Base-by-base conservation (phyloP, 2,888 invertebrate genomes). In the Drosophila greeni region DNA sequence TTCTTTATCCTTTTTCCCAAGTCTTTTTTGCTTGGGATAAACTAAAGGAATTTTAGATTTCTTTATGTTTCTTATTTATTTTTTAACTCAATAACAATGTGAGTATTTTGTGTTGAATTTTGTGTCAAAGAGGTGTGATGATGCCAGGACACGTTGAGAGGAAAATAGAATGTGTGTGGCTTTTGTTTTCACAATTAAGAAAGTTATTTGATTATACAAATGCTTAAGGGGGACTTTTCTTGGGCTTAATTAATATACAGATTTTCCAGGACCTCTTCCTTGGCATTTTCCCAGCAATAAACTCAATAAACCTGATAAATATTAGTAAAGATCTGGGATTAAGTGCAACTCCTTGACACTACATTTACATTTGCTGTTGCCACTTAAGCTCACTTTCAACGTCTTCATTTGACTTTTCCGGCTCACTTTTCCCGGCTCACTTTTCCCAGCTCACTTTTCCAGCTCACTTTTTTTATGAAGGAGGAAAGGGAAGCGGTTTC, bases 401-500 rank as follows among this genome's bases (percentile, higher is more conserved):
- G 5, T 37, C 58, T 39, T 40, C 31, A 58, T 57, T 39, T 14
- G 57, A 57, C 39, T 47, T 73, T 55, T 73, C 82, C 71, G 29
- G 59, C 71, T 31, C 29, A 33, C 39, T 57, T 31, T 23, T n/a
- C n/a, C n/a, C n/a, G n/a, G n/a, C n/a, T n/a, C n/a, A n/a, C n/a
- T n/a, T n/a, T n/a, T n/a, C n/a, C n/a, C n/a, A n/a, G n/a, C n/a
- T n/a, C n/a, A n/a, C n/a, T n/a, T n/a, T n/a, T n/a, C n/a, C n/a
- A n/a, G n/a, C n/a, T n/a, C n/a, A n/a, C n/a, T n/a, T n/a, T n/a
- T n/a, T n/a, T n/a, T n/a, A n/a, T n/a, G n/a, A n/a, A n/a, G n/a
- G n/a, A n/a, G n/a, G n/a, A n/a, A n/a, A n/a, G n/a, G n/a, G n/a
- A n/a, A n/a, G n/a, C n/a, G n/a, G n/a, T 2, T 16, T 26, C 23